These are phyloP conservation scores for Coremacera marginata DNA, from an alignment of 2,888 invertebrate genomes.

Conservation along the genomic window DNA sequence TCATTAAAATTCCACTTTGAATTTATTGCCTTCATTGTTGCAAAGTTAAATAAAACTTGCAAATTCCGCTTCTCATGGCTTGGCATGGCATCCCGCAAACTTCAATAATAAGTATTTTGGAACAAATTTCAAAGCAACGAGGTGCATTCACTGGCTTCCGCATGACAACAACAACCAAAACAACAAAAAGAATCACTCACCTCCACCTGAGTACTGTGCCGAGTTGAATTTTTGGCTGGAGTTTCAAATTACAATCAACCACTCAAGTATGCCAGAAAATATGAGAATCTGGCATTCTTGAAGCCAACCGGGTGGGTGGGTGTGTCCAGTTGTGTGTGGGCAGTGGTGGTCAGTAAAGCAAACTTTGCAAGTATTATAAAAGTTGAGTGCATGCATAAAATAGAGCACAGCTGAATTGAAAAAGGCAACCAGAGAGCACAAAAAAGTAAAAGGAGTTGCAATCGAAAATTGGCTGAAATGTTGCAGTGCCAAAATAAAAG, in stretches of 20 bases:
- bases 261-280: constrained; percentile 3
- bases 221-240: not conserved
- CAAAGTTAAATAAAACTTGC: constrained; percentile 49
- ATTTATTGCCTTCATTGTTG: constrained; percentile 24
- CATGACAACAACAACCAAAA: not conserved
- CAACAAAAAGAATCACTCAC: not conserved
- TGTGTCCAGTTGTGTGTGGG: not conserved
- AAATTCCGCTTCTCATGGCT: constrained; percentile 17
- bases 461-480: too few species aligned
- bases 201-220: not conserved
- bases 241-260: constrained; percentile 5
- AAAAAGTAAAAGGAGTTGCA: too few species aligned
- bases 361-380: constrained; percentile 17
- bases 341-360: not conserved
- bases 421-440: too few species aligned
- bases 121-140: constrained; percentile 28
- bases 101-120: constrained; percentile 10
- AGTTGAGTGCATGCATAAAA: constrained; percentile 19
- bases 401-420: not conserved
- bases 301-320: not conserved
- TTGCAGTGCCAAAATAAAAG: too few species aligned
- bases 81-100: not conserved
- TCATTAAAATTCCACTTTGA: constrained; percentile 15
- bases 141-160: not conserved
- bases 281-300: constrained; percentile 5